Evolutionary conservation across 2,113 vertebrate species (phyloP), one percentile per base, ranked within the genome.

Genomic region (Syngnathoides biaculeatus): DNA sequence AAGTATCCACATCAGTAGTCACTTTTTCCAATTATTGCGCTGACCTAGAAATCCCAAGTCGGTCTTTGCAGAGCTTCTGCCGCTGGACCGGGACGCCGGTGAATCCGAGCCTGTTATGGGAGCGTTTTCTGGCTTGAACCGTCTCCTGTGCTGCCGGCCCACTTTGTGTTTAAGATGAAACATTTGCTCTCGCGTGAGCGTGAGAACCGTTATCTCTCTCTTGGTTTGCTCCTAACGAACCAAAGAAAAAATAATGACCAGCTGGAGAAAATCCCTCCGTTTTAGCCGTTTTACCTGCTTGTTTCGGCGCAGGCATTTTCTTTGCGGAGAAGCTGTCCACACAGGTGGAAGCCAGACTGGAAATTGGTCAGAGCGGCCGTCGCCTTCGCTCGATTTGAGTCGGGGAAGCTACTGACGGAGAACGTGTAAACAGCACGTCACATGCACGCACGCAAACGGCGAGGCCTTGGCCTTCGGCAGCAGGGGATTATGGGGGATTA

Each of bases 1-100:
- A 78, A 78, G 74, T 73, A 73, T 69, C 71, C 74, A 80, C 73
- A 79, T 66, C 77, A 43, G 55, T 71, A 84, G 85, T 90, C 86
- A 89, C 79, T 87, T 91, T 91, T 88, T 90, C 90, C 87, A 89
- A 89, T 89, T 90, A 88, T 89, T 89, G 87, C 79, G 79, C 79
- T 90, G 85, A 91, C 87, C 89, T 78, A 90, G 87, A 90, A 90
- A 88, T 89, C 83, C 68, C 81, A 61, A 68, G 79, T 79, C 85
- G 39, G 78, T 87, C 77, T 86, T 87, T 86, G 82, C 79, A 89
- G 80, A 67, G 81, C 85, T 82, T 75, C 71, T 85, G 80, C 81
- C 75, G 67, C 56, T 70, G 64, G 62, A 75, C 68, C 64, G 60
- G 45, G 11, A 79, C 72, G 75, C 68, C 81, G 68, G 72, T 75